Base-by-base conservation (phyloP, 2,113 vertebrate species). In the Hirundichthys speculiger region DNA sequence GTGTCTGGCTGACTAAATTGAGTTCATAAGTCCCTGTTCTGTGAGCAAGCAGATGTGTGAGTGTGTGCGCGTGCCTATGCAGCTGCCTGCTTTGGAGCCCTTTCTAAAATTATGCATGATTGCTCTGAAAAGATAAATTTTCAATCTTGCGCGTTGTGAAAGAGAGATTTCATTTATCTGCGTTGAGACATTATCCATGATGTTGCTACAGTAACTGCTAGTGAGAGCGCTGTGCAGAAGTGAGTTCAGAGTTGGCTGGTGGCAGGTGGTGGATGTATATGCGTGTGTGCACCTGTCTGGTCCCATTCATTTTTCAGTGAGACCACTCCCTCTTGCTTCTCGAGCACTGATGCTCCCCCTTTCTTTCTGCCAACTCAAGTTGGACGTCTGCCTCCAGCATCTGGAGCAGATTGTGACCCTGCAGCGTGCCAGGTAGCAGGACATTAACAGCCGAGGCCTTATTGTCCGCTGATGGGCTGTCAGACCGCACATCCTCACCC, bases 401-500 rank as follows among this genome's bases (percentile, higher is more conserved):
- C 82, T 88, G 85, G 75, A 85, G 78, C 83, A 85, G 75, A 75
- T 75, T 84, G 85, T 39, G 73, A 82, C 77, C 71, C 73, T 67
- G 81, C 70, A 70, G 69, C 45, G 53, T 75, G 80, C 85, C 86
- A 87, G 75, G 75, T 76, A 86, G 73, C 75, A 77, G 83, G 75
- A 84, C 85, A 79, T 85, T 83, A 85, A 83, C 80, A 90, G 74
- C 82, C 69, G 71, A 85, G 73, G 75, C 80, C 83, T 83, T 83
- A 87, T 87, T 84, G 86, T 88, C 77, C 76, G 65, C 79, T 80
- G 81, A 83, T 86, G 84, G 84, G 86, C 80, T 88, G 86, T 89
- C 74, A 70, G 78, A 76, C 64, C 69, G 40, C 77, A 76, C 75
- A 56, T 70, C 76, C 73, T 74, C 72, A 62, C 75, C 75, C 70